These are phyloP conservation scores for Mobula hypostoma DNA, from an alignment of 2,113 vertebrate species.

Conservation along the genomic window DNA sequence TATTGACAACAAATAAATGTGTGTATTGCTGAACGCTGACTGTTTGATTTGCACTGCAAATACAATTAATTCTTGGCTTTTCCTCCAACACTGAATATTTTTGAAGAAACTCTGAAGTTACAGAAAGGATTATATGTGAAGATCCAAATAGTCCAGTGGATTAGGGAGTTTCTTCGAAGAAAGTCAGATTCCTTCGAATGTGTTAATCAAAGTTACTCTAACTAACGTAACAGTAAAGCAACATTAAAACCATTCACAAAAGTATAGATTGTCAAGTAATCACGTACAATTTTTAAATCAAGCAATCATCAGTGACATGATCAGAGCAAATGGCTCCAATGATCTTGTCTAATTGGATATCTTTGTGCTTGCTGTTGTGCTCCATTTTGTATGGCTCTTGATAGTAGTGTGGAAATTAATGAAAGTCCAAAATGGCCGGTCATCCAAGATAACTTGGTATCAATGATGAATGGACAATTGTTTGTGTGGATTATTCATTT, in stretches of 20 bases:
- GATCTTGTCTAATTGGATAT: not conserved
- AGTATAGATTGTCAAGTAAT: not conserved
- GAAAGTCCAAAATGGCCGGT: not conserved
- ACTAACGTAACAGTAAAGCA: not conserved
- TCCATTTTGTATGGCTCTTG: not conserved
- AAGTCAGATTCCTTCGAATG: not conserved
- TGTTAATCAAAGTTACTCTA: not conserved
- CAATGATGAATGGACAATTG: not conserved
- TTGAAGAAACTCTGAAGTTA: not conserved
- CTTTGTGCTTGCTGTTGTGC: no score
- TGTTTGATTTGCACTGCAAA: not conserved
- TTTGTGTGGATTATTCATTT: not conserved
- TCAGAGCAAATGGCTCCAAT: no score
- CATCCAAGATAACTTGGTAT: not conserved
- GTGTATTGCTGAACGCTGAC: slow-evolving; percentile 17
- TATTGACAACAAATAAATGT: slow-evolving; percentile 42
- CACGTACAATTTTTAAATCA: not conserved
- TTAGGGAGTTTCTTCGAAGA: not conserved
- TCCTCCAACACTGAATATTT: not conserved
- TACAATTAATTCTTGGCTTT: not conserved
- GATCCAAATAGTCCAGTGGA: not conserved
- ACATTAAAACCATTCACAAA: not conserved
- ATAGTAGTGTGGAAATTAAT: not conserved
- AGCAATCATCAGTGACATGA: not conserved
- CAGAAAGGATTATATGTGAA: not conserved